Conservation (phyloP, 2,888 invertebrate genomes). For the Dermolepida albohirtum region DNA sequence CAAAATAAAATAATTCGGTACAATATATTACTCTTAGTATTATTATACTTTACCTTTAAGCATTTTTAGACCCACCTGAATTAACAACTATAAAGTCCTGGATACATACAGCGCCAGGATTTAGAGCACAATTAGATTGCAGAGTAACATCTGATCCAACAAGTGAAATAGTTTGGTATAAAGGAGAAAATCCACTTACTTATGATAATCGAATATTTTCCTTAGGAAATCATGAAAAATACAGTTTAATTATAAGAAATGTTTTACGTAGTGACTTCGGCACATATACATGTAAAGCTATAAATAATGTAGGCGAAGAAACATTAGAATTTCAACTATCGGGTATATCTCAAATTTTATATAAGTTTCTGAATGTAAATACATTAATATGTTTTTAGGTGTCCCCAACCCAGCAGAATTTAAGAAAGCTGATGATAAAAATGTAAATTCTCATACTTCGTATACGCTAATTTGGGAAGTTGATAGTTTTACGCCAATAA, state of each 20-base stretch:
- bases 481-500: slow-evolving; percentile 83
- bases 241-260: slow-evolving; percentile 76
- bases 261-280: slow-evolving; percentile 79
- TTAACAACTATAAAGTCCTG: slow-evolving; percentile 73
- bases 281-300: slow-evolving; percentile 81
- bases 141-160: slow-evolving; percentile 76
- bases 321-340: slow-evolving; percentile 80
- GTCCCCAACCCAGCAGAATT: slow-evolving; percentile 78
- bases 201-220: slow-evolving; percentile 64
- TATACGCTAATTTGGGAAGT: slow-evolving; percentile 87
- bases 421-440: slow-evolving; percentile 68
- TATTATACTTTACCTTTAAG: neutral
- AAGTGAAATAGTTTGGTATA: slow-evolving; percentile 76
- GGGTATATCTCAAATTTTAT: slow-evolving; percentile 63
- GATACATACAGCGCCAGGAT: slow-evolving; percentile 80
- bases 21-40: too few species aligned
- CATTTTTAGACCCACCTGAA: slow-evolving; percentile 77
- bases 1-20: too few species aligned
- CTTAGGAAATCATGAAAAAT: slow-evolving; percentile 67
- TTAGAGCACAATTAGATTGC: slow-evolving; percentile 78
- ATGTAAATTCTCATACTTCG: slow-evolving; percentile 67
- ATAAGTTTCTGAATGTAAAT: neutral
- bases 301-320: slow-evolving; percentile 79
- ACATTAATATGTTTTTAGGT: slow-evolving; percentile 63
- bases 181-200: slow-evolving; percentile 71